Evolutionary conservation across 2,797 vertebrate genomes (phyloP).

Genomic region (Danionella dracula): DNA sequence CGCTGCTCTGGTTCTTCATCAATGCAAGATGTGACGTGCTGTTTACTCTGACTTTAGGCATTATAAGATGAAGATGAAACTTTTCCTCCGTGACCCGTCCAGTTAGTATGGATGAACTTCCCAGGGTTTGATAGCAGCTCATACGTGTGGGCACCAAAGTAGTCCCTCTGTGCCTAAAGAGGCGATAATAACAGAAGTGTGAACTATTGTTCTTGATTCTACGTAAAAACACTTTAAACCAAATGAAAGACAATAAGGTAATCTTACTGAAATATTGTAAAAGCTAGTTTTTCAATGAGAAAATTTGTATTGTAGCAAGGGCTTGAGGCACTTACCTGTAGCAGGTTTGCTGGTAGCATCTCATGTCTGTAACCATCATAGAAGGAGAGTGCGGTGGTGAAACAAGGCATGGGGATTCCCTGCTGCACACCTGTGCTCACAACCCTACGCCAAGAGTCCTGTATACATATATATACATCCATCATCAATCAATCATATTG

Average conservation of each 20-base stretch:
- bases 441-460: constrained; percentile 87
- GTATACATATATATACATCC: constrained; percentile 10
- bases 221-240: too few relatives aligned
- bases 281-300: too few relatives aligned
- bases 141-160: constrained; percentile 95
- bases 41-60: constrained; percentile 62
- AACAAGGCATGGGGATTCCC: constrained; percentile 96
- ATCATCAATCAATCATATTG: neutral
- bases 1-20: constrained; percentile 22
- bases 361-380: constrained; percentile 92
- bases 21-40: neutral
- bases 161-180: constrained; percentile 90
- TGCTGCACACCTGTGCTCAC: constrained; percentile 83
- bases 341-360: constrained; percentile 87
- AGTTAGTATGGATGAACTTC: constrained; percentile 87
- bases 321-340: constrained; percentile 80
- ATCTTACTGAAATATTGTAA: too few relatives aligned
- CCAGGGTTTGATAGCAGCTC: constrained; percentile 85
- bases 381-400: constrained; percentile 94
- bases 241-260: too few relatives aligned
- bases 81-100: constrained; percentile 89
- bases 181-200: too few relatives aligned
- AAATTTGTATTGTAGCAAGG: too few relatives aligned
- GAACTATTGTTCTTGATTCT: too few relatives aligned
- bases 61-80: constrained; percentile 94